Percentiles rank a stretch among this genome's conserved stretches.
Conservation (phyloP, 1,140 invertebrate genomes). For the Elymnias hypermnestra region DNA sequence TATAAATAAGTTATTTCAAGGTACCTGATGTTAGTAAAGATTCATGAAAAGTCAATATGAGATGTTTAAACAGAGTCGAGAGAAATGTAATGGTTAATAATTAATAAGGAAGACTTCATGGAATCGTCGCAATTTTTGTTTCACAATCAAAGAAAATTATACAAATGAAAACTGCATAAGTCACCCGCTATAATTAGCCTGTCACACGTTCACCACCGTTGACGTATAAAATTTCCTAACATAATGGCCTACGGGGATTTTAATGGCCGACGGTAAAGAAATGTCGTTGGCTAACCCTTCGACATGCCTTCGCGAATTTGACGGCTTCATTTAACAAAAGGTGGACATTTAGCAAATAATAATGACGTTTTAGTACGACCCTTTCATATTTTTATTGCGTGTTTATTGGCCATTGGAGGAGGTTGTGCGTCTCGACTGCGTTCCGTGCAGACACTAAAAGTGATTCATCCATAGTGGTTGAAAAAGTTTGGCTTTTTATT, state of each 20-base stretch:
- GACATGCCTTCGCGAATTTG: conserved; percentile 30
- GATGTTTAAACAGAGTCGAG: too few relatives aligned
- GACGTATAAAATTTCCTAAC: conserved; percentile 26
- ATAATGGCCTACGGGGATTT: conserved; percentile 16
- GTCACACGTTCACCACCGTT: conserved; percentile 31
- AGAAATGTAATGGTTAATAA: too few relatives aligned
- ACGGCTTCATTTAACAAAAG: conserved; percentile 63
- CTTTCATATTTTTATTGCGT: conserved; percentile 65
- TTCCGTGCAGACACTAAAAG: conserved; percentile 21
- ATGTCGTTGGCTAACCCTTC: conserved; percentile 27
- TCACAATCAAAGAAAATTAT: too few relatives aligned
- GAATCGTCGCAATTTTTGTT: too few relatives aligned
- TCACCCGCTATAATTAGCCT: conserved; percentile 39
- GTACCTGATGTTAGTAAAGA: too few relatives aligned
- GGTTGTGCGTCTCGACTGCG: conserved; percentile 32
- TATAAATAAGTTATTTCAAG: too few relatives aligned
- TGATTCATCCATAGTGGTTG: conserved; percentile 18
- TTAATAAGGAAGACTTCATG: too few relatives aligned
- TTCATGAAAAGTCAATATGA: too few relatives aligned
- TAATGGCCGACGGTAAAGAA: conserved; percentile 28
- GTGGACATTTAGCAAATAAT: conserved; percentile 64
- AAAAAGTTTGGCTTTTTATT: conserved; percentile 5
- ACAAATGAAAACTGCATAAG: conserved; percentile 19
- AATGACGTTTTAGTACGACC: conserved; percentile 60
- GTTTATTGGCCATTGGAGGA: conserved; percentile 66